Conservation (phyloP, 2,113 vertebrate species). For the Progne subis region DNA sequence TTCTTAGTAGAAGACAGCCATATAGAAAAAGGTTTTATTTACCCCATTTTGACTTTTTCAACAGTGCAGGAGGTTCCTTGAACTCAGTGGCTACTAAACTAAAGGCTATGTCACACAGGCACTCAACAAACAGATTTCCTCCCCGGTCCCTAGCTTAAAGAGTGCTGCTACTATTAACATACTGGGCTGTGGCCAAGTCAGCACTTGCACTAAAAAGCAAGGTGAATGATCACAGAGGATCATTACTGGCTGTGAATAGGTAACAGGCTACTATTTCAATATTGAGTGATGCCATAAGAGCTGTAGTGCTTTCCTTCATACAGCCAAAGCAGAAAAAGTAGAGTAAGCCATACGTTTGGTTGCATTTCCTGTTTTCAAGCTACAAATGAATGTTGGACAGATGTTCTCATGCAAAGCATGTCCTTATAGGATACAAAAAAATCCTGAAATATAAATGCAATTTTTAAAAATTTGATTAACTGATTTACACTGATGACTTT, state of each 20-base stretch:
- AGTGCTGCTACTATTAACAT: background rate
- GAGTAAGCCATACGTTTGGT: background rate
- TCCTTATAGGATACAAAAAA: background rate
- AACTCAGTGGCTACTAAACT: background rate
- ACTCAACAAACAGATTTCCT: background rate
- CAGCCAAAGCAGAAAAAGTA: background rate
- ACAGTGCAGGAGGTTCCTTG: background rate
- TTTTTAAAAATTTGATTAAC: background rate
- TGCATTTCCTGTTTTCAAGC: slow-evolving; percentile 5
- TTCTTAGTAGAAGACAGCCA: background rate
- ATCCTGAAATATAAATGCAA: background rate
- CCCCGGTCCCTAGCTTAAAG: background rate
- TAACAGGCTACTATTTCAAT: background rate
- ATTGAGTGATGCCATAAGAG: background rate
- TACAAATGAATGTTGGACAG: background rate
- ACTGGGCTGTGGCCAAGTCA: background rate
- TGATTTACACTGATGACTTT: background rate
- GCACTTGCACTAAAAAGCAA: background rate
- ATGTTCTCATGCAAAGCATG: background rate
- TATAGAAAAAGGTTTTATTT: background rate
- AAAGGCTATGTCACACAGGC: background rate
- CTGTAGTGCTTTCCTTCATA: background rate
- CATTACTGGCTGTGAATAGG: background rate
- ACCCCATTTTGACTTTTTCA: background rate
- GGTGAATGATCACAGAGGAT: background rate